Base-by-base conservation (phyloP, 2,113 vertebrate genomes). In the Megaceryle torquata region DNA sequence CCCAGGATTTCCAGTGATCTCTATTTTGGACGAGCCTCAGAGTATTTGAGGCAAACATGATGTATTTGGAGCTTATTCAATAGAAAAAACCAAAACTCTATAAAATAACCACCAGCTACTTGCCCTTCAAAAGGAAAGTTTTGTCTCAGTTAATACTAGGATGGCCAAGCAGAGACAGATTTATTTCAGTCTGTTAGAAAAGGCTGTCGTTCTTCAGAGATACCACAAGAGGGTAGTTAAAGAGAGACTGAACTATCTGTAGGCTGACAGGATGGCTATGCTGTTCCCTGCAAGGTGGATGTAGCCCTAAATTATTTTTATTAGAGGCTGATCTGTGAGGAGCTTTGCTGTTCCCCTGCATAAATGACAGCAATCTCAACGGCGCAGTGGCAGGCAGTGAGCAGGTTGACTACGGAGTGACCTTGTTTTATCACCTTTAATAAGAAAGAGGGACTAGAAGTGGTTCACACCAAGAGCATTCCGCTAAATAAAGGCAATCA, bases 191-290 rank as follows among this genome's bases (percentile, higher is more conserved):
- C 60, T 71, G 35, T 37, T 90, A 41, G 78, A 24, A 56, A 43
- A 86, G 65, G 77, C 24, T 97, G 96, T 79, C 51, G 6, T 96
- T 96, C 93, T 76, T 61, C 93, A 54, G 81, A 19, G 5, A 57
- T n/a, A 80, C 96, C 96, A 93, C 96, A 89, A 96, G 96, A 96
- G 96, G 96, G 96, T 92, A 91, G 93, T 92, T 96, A 69, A 77
- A 74, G 77, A 75, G 72, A 94, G 77, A 24, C 88, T 85, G 70
- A 76, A 95, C 88, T 68, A 43, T 0, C 15, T 10, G 83, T 39
- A 35, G 65, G 82, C 72, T 81, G 48, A 51, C 0, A 0, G 39
- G 61, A 68, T 2, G 18, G 69, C 56, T 64, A 4, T 53, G 77
- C 92, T 85, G 28, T 19, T 91, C 22, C 25, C 6, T 61, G 67